Evolutionary conservation across 2,797 vertebrate genomes (phyloP), one percentile per base, ranked within the genome.

Genomic region (Ptychadena robeensis): DNA sequence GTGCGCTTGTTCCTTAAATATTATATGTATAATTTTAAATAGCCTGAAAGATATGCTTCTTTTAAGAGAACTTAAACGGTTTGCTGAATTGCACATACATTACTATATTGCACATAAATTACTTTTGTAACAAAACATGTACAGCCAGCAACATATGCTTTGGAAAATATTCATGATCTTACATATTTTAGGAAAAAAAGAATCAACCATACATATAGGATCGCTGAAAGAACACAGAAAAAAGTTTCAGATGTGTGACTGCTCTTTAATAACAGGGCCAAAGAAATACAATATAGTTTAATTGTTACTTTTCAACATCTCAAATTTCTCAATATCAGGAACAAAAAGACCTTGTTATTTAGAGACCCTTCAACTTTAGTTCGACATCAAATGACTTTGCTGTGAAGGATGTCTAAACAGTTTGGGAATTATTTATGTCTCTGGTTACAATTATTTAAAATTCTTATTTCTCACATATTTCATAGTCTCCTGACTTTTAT

Each of bases 391-490:
- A 48, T 66, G 8, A 66, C 38, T 48, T 66, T 12, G 32, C 11
- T 65, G 57, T 28, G 22, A 48, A 77, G 28, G 30, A 77, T 66
- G 37, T 76, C 27, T 34, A 66, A 44, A 32, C 63, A 66, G 40
- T 66, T 64, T 64, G 40, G 34, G 25, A 75, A 59, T 63, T 40
- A 38, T 64, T 31, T 76, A 76, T 76, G 27, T 31, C 32, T 68
- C 32, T 37, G 32, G 35, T 69, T 69, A 69, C 67, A 69, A 38
- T 66, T 18, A 66, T 66, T 66, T 48, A 44, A 65, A 28, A 66
- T 66, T 77, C 9, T 44, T 66, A 32, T 44, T 77, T 76, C 37
- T 65, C 28, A 75, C 61, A 44, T 44, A 65, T 63, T 76, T 40
- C 18, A 65, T 30, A 65, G 27, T 34, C 63, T 66, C 57, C 18